Base-by-base conservation (phyloP, 2,113 vertebrate species). In the Peromyscus maniculatus region DNA sequence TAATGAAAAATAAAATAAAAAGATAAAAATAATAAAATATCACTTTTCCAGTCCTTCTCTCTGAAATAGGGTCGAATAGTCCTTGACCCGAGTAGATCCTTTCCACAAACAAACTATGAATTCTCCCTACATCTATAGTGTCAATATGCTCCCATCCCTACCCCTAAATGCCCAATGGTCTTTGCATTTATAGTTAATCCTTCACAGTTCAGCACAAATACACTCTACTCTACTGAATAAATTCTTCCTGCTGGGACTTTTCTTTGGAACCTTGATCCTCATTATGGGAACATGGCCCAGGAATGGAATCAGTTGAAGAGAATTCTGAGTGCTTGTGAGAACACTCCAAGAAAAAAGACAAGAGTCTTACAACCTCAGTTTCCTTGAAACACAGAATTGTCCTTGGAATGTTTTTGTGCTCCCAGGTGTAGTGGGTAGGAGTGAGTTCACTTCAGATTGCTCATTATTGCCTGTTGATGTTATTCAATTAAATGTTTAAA, bases 61-160 rank as follows among this genome's bases (percentile, higher is more conserved):
- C 19, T 57, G 52, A 90, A 91, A 24, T 0, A 36, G 28, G 9
- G 5, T 4, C 0, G 0, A 49, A 13, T 0, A 43, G 15, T 16
- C 62, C 91, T 55, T 28, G 10, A 33, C 28, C 17, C 24, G 7
- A 24, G 39, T n/a, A 39, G 22, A 31, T 71, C 33, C 7, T 89
- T 21, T 31, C 12, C 2, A 64, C 28, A 13, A 49, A 59, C 5
- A 10, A 55, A 78, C 66, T 26, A 8, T 49, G n/a, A 7, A 19
- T 7, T 87, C n/a, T 80, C 31, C 26, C 33, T 7, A 5, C 3
- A 59, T 49, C 36, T 22, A 31, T 3, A 26, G 4, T 13, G 7
- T 13, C 39, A 28, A 7, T 43, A 4, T 69, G 9, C 2, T 66
- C 31, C 31, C 1, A 1, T 26, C 26, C 0, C 21, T 16, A 62